Base-by-base conservation (phyloP, 2,888 invertebrate genomes). In the Chironomus riparius region DNA sequence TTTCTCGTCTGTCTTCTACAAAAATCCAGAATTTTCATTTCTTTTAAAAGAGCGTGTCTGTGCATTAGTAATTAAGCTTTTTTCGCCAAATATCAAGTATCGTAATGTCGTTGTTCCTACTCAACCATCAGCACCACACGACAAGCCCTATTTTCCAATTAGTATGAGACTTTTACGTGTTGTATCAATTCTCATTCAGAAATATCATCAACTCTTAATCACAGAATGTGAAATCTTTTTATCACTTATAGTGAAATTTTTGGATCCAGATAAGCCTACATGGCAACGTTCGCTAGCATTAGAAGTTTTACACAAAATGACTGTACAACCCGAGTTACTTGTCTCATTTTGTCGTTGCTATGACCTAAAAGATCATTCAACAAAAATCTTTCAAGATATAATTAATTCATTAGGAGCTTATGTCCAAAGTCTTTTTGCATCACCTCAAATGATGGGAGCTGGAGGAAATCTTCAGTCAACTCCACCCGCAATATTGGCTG, bases 201-300 rank as follows among this genome's bases (percentile, higher is more conserved):
- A 95, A 84, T 98, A 97, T 85, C 97, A 97, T 82, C 88, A 89
- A 7, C 87, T 97, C 77, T 84, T 98, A 87, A 97, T 95, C 47
- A 98, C 98, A 0, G 98, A 99, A 84, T 98, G 98, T 84, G 99
- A 99, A 86, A 98, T 99, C 82, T 98, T 99, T 85, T 86, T 99
- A 65, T 97, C 98, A 0, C 86, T 98, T 72, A 93, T 99, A 74
- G 94, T 98, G 50, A 98, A 98, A 84, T 98, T 99, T 85, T 86
- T 98, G 83, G 98, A 98, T 83, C 93, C 95, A 0, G 98, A 98
- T 82, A 97, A 97, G 84, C 96, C 97, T 2, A 88, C 92, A 78
- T 99, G 99, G 98, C 98, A 98, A 83, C 87, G 98, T 76, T 95
- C 97, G 1, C 84, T 98, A 72, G 97, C 98, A 0, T 83, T 99